Base-by-base conservation (phyloP, 2,797 vertebrate genomes). In the Notamacropus eugenii region DNA sequence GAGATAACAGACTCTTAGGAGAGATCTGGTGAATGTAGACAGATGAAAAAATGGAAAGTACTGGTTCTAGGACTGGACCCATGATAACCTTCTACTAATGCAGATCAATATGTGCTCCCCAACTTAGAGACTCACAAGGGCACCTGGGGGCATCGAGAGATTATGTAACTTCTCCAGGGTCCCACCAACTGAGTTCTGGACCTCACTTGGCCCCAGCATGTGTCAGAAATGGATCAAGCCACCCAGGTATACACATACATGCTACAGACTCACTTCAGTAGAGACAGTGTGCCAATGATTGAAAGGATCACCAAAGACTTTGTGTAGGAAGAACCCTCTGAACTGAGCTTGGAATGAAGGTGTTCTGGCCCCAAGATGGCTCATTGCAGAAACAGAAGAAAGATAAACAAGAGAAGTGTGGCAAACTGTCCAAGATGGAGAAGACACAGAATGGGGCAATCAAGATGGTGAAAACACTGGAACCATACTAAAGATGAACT, bases 371-470 rank as follows among this genome's bases (percentile, higher is more conserved):
- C n/a, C 19, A 10, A 90, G 27, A 94, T 94, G 40, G 19, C 54
- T 93, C 52, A 93, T 52, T 82, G 19, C 11, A 19, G 24, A 74
- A 40, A 9, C 5, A 6, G 14, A 19, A 74, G 34, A 40, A 92
- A 92, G 3, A 54, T 40, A 24, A 91, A 29, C 54, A 93, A 97
- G 19, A 0, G 50, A 27, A 28, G 56, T 55, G 90, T 97, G 97
- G 95, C 40, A 96, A 96, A 67, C 57, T 55, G 74, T 52, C 90
- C 93, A 91, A 34, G 62, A 93, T 5, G 52, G 93, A 5, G 67
- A 74, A n/a, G 67, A 74, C 1, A 0, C 6, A 24, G n/a, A 74
- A 40, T 40, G 94, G 82, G 94, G 52, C 96, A 98, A 96, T 95
- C 95, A 58, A 56, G 55, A 6, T 6, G 5, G 34, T n/a, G 14